These are phyloP conservation scores for Perca schrenkii DNA, from an alignment of 2,113 vertebrate genomes.

Conservation along the genomic window DNA sequence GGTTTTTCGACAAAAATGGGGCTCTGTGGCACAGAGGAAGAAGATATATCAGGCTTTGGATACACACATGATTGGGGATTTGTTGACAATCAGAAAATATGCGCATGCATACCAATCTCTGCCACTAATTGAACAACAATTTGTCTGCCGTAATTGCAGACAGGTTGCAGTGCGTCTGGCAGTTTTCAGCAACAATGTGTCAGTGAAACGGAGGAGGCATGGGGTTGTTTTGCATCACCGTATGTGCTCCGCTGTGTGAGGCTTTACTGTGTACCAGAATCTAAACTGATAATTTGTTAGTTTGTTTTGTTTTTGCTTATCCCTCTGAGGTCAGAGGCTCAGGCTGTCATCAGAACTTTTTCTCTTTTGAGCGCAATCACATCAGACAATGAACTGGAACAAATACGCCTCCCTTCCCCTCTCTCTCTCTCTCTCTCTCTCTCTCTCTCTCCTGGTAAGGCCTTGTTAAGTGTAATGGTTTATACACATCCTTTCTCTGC, in stretches of 20 bases:
- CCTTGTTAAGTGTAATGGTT: slow-evolving; percentile 31
- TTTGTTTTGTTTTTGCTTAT: slow-evolving; percentile 42
- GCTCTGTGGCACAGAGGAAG: neutral
- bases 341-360: slow-evolving; percentile 14
- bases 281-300: neutral
- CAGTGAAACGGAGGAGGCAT: too few relatives aligned
- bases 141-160: too few relatives aligned
- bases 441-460: slow-evolving; percentile 10
- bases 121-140: neutral
- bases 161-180: neutral
- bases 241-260: neutral
- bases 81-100: neutral
- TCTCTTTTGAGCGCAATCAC: slow-evolving; percentile 32
- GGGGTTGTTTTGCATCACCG: too few relatives aligned
- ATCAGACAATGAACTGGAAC: slow-evolving; percentile 62
- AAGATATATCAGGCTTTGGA: too few relatives aligned
- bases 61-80: neutral
- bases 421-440: neutral
- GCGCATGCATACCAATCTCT: neutral
- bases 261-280: neutral
- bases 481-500: neutral
- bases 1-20: neutral
- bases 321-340: slow-evolving; percentile 41
- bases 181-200: neutral
- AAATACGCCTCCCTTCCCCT: slow-evolving; percentile 25